phyloP scores from a whole-genome alignment of 2,113 vertebrate species.

The Bagarius yarrelli region DNA sequence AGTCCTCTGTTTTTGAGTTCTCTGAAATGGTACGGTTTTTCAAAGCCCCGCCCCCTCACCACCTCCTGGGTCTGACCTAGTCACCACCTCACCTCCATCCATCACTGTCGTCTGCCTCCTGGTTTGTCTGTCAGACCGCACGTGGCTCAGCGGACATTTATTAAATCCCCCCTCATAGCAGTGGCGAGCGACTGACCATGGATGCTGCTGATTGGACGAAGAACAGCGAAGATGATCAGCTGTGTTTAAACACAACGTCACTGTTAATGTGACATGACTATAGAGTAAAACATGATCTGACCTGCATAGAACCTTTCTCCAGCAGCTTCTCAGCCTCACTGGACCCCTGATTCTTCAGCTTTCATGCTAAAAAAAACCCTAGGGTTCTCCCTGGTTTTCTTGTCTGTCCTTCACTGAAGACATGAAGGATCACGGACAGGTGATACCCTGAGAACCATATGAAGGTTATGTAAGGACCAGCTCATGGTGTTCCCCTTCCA shows the following conservation, averaged over 20 bases:
- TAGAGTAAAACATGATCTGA: no score
- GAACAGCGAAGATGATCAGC: not conserved
- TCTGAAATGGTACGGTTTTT: not conserved
- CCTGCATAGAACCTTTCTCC: no score
- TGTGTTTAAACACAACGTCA: not conserved
- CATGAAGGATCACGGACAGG: not conserved
- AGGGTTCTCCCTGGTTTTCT: not conserved
- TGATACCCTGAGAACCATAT: not conserved
- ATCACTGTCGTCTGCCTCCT: slow-evolving; percentile 65
- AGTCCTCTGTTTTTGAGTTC: not conserved
- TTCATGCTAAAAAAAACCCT: not conserved
- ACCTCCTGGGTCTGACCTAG: slow-evolving; percentile 58
- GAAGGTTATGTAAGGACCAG: not conserved
- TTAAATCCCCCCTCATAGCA: slow-evolving; percentile 22
- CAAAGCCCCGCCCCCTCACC: not conserved
- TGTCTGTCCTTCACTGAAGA: not conserved
- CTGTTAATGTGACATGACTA: not conserved
- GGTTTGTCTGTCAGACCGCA: slow-evolving; percentile 25
- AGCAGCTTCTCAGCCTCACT: not conserved
- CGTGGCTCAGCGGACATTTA: slow-evolving; percentile 40
- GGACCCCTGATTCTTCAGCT: not conserved
- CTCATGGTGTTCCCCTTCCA: not conserved
- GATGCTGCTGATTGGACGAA: not conserved
- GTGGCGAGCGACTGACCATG: slow-evolving; percentile 7
- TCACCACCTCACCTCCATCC: slow-evolving; percentile 65